Percentiles rank a stretch among this genome's conserved stretches.
phyloP scores from a whole-genome alignment of 1,140 invertebrate genomes.

The Lasioglossum baleicum region DNA sequence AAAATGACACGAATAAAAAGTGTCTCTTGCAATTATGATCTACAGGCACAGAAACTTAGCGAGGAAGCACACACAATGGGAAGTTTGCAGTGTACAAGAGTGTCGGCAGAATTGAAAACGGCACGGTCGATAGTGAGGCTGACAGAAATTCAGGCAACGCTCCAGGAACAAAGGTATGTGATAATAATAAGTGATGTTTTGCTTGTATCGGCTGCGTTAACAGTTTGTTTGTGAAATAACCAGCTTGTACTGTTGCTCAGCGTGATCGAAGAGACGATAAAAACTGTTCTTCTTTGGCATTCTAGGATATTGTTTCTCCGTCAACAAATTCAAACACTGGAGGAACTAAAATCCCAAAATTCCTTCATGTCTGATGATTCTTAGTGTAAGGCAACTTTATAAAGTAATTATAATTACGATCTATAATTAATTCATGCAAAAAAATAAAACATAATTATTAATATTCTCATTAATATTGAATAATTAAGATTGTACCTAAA shows the following conservation, averaged over 20 bases:
- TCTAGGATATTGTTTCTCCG: slow-evolving; percentile 93
- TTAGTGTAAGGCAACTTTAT: slow-evolving; percentile 81
- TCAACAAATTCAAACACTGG: slow-evolving; percentile 92
- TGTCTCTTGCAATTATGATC: slow-evolving; percentile 43
- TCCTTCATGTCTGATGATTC: slow-evolving; percentile 92
- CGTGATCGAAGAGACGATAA: slow-evolving; percentile 4
- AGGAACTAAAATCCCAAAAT: slow-evolving; percentile 95
- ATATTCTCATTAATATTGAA: slow-evolving; percentile 81
- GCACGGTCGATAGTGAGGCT: slow-evolving; percentile 95
- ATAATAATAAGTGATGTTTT: slow-evolving; percentile 8
- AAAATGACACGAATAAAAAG: not conserved
- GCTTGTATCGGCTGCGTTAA: not conserved
- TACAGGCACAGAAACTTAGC: slow-evolving; percentile 89
- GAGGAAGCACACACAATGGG: slow-evolving; percentile 92
- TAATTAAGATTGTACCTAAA: slow-evolving; percentile 81
- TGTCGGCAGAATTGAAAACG: slow-evolving; percentile 96
- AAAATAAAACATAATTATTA: slow-evolving; percentile 79
- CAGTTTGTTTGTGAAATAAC: not conserved
- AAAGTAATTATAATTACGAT: slow-evolving; percentile 79
- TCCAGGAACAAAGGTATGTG: slow-evolving; percentile 95
- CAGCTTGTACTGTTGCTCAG: not conserved
- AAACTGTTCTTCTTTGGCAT: slow-evolving; percentile 50
- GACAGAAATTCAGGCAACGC: slow-evolving; percentile 97
- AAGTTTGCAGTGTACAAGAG: slow-evolving; percentile 93
- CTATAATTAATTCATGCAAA: slow-evolving; percentile 80